A percentile compares a stretch with the other conserved stretches of the same genome.
Conservation (phyloP, 2,888 invertebrate genomes). For the Hipparchia sbordonii region DNA sequence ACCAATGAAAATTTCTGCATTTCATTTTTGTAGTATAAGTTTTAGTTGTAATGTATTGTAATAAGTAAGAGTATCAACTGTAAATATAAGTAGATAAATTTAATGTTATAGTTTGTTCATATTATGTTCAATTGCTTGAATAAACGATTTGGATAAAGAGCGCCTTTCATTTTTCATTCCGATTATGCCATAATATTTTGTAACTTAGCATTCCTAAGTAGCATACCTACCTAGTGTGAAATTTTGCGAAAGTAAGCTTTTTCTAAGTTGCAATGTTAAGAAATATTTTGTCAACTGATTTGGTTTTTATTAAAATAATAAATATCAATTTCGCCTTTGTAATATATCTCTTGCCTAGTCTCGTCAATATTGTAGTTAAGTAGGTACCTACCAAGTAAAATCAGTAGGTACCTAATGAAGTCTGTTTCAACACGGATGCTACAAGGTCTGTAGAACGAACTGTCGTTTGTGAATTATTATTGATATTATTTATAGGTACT, state of each 20-base stretch:
- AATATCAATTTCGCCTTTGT: not conserved
- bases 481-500: too few relatives aligned
- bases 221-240: not conserved
- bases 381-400: too few relatives aligned
- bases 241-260: conserved; percentile 8
- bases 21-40: conserved; percentile 54
- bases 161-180: conserved; percentile 54
- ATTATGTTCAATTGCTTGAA: conserved; percentile 83
- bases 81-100: conserved; percentile 83
- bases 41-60: conserved; percentile 73
- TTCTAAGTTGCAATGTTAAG: conserved; percentile 7
- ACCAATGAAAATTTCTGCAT: conserved; percentile 46
- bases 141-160: conserved; percentile 80
- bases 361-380: too few relatives aligned
- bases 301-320: not conserved
- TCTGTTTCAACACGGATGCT: too few relatives aligned
- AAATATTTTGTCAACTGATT: conserved; percentile 4
- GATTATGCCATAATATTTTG: conserved; percentile 14
- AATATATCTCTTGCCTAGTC: too few relatives aligned
- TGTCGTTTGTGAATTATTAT: too few relatives aligned
- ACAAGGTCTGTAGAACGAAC: too few relatives aligned
- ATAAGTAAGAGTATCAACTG: conserved; percentile 76
- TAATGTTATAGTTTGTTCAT: conserved; percentile 83
- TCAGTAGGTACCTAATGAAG: too few relatives aligned
- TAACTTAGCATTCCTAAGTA: not conserved